phyloP scores from a whole-genome alignment of 2,113 vertebrate species.

The Toxostoma redivivum region DNA sequence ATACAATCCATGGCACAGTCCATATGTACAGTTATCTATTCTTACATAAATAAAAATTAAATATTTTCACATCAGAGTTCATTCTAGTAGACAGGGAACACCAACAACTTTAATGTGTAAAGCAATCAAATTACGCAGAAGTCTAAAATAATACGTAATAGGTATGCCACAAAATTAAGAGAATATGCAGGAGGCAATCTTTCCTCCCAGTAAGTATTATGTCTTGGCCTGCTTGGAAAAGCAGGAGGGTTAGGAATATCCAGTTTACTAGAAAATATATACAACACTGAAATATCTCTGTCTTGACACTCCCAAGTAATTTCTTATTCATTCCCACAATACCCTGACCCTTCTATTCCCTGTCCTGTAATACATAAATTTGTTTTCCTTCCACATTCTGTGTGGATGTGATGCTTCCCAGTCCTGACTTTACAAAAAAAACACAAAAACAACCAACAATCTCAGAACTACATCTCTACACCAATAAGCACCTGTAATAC shows the following conservation, averaged over 20 bases:
- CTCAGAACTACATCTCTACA: neutral
- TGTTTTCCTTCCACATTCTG: neutral
- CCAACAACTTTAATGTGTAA: neutral
- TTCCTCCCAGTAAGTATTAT: neutral
- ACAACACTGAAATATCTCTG: neutral
- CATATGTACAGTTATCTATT: neutral
- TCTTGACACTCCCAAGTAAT: neutral
- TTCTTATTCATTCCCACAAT: neutral
- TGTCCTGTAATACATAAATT: neutral
- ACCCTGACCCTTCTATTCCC: neutral
- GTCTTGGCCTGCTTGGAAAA: neutral
- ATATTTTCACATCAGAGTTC: neutral
- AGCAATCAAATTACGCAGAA: neutral
- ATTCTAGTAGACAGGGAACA: neutral
- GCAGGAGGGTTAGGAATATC: neutral
- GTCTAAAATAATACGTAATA: neutral
- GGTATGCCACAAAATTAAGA: neutral
- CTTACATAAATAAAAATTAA: neutral
- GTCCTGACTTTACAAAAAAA: neutral
- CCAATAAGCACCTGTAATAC: neutral
- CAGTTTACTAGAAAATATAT: neutral
- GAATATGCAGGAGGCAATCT: neutral
- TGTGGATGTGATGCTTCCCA: neutral
- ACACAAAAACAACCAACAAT: neutral
- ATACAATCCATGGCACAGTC: neutral